Percentiles rank a stretch among this genome's conserved stretches.
Conservation (phyloP, 2,888 invertebrate species). For the Parnassius apollo region DNA sequence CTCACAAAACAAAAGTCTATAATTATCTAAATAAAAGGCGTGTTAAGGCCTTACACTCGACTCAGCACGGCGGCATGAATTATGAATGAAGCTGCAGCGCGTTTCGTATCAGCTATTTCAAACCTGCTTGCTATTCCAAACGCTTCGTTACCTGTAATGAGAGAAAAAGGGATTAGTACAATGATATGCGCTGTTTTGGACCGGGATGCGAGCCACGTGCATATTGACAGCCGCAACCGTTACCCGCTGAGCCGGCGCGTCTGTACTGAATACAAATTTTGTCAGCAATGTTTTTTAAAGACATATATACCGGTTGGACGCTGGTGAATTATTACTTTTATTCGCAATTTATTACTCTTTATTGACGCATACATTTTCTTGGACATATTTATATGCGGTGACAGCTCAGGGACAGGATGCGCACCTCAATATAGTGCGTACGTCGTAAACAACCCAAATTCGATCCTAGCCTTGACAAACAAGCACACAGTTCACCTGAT, state of each 20-base stretch:
- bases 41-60: neutral
- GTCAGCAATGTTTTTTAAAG: constrained; percentile 8
- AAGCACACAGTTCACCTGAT: too few species aligned
- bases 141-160: constrained; percentile 38
- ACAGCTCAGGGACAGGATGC: too few species aligned
- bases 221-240: constrained; percentile 35
- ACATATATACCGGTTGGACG: constrained; percentile 14
- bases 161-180: constrained; percentile 33
- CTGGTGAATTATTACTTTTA: neutral
- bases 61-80: constrained; percentile 8
- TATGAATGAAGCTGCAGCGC: constrained; percentile 14
- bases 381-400: neutral
- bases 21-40: constrained; percentile 21
- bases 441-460: too few species aligned
- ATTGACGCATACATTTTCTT: neutral
- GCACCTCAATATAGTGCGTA: too few species aligned
- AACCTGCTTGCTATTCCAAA: constrained; percentile 19
- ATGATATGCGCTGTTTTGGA: constrained; percentile 22
- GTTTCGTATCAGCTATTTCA: constrained; percentile 8
- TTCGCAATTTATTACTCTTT: neutral
- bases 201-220: constrained; percentile 45
- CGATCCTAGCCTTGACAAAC: too few species aligned
- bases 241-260: constrained; percentile 36
- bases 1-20: constrained; percentile 1
- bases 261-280: constrained; percentile 40